These are phyloP conservation scores for Drosophila nigricruria DNA, from an alignment of 2,888 invertebrate species.

Conservation along the genomic window DNA sequence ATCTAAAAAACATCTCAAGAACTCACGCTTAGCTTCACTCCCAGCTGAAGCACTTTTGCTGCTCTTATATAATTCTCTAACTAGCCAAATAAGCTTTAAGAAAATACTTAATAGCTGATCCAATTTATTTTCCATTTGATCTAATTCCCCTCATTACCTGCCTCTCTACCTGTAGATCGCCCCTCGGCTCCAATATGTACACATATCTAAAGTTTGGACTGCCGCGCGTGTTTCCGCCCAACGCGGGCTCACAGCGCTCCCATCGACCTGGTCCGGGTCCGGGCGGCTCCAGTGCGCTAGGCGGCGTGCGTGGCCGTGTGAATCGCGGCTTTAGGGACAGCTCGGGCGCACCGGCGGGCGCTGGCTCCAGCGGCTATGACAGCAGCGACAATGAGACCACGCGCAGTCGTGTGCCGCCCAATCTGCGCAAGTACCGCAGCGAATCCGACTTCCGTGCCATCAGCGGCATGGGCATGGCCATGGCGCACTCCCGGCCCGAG, in stretches of 20 bases:
- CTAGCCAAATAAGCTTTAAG: neutral
- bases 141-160: neutral
- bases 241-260: constrained; percentile 90
- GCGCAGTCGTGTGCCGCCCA: constrained; percentile 84
- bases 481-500: constrained; percentile 83
- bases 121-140: neutral
- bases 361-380: constrained; percentile 95
- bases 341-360: constrained; percentile 79
- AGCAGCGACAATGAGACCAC: constrained; percentile 94
- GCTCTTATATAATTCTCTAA: no score
- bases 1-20: no score
- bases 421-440: constrained; percentile 91
- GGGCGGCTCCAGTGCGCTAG: constrained; percentile 71
- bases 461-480: constrained; percentile 75
- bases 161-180: constrained; percentile 87
- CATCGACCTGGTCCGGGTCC: constrained; percentile 85
- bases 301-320: constrained; percentile 86
- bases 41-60: no score
- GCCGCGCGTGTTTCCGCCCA: constrained; percentile 95
- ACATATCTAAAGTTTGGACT: constrained; percentile 97
- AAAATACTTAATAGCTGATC: neutral
- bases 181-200: constrained; percentile 95
- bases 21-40: no score
- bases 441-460: constrained; percentile 92
- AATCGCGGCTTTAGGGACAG: constrained; percentile 88